Evolutionary conservation across 2,113 vertebrate genomes (phyloP), one percentile per base, ranked within the genome.

Genomic region (Tringa solitaria): DNA sequence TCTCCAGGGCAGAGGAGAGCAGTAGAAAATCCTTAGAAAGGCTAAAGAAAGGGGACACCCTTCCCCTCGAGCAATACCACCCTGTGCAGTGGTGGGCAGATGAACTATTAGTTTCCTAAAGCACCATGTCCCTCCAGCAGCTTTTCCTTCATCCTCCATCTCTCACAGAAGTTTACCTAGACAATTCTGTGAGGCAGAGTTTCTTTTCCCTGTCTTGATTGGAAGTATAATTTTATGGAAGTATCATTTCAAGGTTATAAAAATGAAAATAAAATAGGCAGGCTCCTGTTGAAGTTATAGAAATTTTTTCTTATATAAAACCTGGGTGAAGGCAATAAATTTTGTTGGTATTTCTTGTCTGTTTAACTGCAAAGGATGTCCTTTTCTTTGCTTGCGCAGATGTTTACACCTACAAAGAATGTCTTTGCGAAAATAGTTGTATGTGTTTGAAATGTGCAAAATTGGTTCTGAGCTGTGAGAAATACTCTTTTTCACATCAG

Each of bases 51-150:
- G 46, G 41, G 51, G 28, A 54, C 53, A 56, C 4, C 21, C 10
- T 17, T 12, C 19, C 18, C 41, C 17, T 5, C 0, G 0, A 78
- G 51, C 0, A 0, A 32, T 59, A 37, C 5, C 1, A 0, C 35
- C 35, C 6, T 2, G 3, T 56, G 63, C 51, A 39, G 14, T 12
- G 30, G 37, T 26, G 53, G 35, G 65, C 65, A 88, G 56, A 84
- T 65, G 73, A 79, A 43, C 5, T 2, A 26, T 27, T 88, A 22
- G 23, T 45, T 74, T 48, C 53, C 61, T 72, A 30, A 61, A 82
- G 72, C 16, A 63, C 41, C 0, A 0, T 33, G 10, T 69, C 45
- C 32, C 20, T 83, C 60, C 56, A 12, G 28, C 43, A 78, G 75
- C 54, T 81, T 96, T 88, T 70, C 23, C n/a, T 77, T 86, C 54